phyloP scores from a whole-genome alignment of 2,797 vertebrate genomes.

The Megaceryle alcyon region DNA sequence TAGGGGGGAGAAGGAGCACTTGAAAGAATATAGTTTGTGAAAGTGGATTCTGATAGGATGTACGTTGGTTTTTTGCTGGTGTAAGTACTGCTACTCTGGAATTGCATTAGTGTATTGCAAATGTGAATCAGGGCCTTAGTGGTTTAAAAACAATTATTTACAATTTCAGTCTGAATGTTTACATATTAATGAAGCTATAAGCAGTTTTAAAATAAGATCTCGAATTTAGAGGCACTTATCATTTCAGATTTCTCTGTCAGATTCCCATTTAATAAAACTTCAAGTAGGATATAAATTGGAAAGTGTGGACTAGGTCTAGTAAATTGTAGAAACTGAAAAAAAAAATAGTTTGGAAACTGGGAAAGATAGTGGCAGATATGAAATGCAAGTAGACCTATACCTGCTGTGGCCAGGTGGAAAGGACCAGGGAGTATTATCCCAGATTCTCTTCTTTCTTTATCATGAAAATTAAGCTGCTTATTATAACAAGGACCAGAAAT shows the following conservation, averaged over 20 bases:
- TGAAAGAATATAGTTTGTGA: neutral
- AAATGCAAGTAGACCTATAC: neutral
- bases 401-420: neutral
- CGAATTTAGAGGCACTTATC: neutral
- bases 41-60: neutral
- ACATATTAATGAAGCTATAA: neutral
- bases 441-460: neutral
- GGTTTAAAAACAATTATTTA: neutral
- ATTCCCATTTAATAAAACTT: neutral
- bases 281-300: neutral
- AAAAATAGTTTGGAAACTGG: neutral
- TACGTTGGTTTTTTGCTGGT: neutral
- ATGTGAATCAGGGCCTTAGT: neutral
- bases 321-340: neutral
- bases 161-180: neutral
- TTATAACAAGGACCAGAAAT: too few species aligned
- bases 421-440: neutral
- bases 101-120: neutral
- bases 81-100: neutral
- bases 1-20: neutral
- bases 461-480: too few species aligned
- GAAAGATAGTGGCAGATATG: neutral
- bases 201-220: neutral
- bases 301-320: neutral
- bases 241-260: neutral